Percentiles rank a stretch among this genome's conserved stretches.
Evolutionary conservation across 2,888 invertebrate species (phyloP).

Genomic region (Nymphalis c-album): DNA sequence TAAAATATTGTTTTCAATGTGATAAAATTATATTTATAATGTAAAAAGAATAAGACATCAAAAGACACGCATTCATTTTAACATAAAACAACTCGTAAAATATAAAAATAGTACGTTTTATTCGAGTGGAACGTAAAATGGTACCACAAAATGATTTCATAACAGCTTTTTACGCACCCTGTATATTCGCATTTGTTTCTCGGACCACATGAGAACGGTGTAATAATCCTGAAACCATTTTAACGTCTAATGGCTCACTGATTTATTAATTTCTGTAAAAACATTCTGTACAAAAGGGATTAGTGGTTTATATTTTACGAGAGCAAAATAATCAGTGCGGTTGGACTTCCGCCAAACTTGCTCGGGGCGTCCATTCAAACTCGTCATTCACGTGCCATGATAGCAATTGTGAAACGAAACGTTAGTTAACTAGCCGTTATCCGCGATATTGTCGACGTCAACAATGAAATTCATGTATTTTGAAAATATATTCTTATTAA

Average conservation of each 20-base stretch:
- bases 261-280: conserved; percentile 28
- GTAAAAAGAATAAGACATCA: conserved; percentile 23
- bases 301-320: conserved; percentile 53
- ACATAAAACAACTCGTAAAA: conserved; percentile 28
- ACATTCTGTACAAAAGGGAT: conserved; percentile 26
- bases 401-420: conserved; percentile 28
- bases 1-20: conserved; percentile 13
- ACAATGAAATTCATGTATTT: not conserved
- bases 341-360: conserved; percentile 57
- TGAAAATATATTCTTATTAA: no score
- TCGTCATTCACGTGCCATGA: conserved; percentile 55
- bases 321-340: conserved; percentile 60
- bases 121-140: conserved; percentile 33
- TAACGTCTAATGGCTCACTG: conserved; percentile 24
- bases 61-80: conserved; percentile 23
- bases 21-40: conserved; percentile 19
- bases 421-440: not conserved
- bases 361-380: conserved; percentile 53
- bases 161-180: conserved; percentile 32
- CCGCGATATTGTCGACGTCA: not conserved
- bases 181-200: conserved; percentile 8
- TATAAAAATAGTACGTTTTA: conserved; percentile 27
- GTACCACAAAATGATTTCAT: conserved; percentile 37
- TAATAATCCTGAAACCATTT: conserved; percentile 25
- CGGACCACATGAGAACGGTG: conserved; percentile 41